Evolutionary conservation across 2,113 vertebrate genomes (phyloP), one percentile per base, ranked within the genome.

Genomic region (Chrysemys picta): DNA sequence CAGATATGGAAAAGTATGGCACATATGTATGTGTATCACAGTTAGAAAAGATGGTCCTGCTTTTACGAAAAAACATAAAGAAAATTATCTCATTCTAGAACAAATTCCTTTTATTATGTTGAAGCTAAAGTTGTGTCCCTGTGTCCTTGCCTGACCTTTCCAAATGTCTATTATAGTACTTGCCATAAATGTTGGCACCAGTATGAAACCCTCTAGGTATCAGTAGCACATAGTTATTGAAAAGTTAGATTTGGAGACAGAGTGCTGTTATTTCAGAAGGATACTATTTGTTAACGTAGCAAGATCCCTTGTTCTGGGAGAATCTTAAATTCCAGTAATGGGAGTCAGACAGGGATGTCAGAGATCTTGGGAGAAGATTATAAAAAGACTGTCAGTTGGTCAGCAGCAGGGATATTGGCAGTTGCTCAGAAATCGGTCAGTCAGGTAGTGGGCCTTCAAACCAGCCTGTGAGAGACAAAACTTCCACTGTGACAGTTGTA

Each of bases 131-230:
- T 94, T 92, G 45, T 78, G 89, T 92, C 95, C 83, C 90, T 89
- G 75, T 96, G 95, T 97, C 95, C 96, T 97, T 97, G 93, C 86
- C 81, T 97, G 95, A 96, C 96, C 94, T 94, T 96, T 49, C 19
- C 76, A 89, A 93, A 90, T 86, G 89, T 90, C 85, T n/a, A 56
- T 69, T 95, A 62, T 31, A 62, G 27, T 31, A 54, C 90, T 91
- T 91, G 89, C 79, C 86, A 89, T 95, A 27, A 29, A 56, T 84
- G 52, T 56, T 81, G 91, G 83, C 91, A 84, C 42, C 76, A 56
- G 22, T 78, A 29, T 78, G 75, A 47, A 78, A 78, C 89, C 90
- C 93, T 85, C 4, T 24, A 72, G n/a, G 12, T 45, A 93, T 91
- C 62, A 87, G 24, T 78, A 78, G 80, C 1, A 16, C 78, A 50